Evolutionary conservation across 2,113 vertebrate genomes (phyloP).

Genomic region (Phyllostomus discolor): DNA sequence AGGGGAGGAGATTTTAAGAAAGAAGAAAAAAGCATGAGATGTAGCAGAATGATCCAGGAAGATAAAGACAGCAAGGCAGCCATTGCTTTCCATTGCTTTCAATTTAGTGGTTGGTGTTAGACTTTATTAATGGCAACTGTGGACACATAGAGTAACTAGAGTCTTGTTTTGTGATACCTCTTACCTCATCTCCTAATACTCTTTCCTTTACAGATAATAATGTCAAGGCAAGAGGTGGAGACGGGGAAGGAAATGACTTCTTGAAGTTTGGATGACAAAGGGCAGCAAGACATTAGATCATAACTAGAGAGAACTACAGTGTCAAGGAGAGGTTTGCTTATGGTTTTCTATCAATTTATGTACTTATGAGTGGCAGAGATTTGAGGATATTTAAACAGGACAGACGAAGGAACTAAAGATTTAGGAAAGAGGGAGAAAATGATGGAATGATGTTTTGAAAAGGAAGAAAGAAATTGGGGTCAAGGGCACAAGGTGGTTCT

Average conservation of each 20-base stretch:
- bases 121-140: not conserved
- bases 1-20: not conserved
- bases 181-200: not conserved
- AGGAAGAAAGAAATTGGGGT: not conserved
- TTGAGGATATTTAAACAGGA: not conserved
- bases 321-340: not conserved
- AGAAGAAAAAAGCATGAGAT: not conserved
- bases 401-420: not conserved
- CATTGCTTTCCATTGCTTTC: not conserved
- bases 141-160: not conserved
- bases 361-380: not conserved
- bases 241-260: not conserved
- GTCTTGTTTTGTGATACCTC: not conserved
- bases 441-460: not conserved
- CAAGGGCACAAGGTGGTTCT: not conserved
- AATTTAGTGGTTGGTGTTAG: not conserved
- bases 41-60: not conserved
- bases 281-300: not conserved
- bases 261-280: not conserved
- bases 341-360: not conserved
- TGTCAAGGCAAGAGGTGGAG: not conserved
- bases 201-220: not conserved
- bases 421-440: not conserved
- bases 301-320: not conserved
- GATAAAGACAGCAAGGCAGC: not conserved